Evolutionary conservation across 2,888 invertebrate species (phyloP).

Genomic region (Melinopterus prodromus): DNA sequence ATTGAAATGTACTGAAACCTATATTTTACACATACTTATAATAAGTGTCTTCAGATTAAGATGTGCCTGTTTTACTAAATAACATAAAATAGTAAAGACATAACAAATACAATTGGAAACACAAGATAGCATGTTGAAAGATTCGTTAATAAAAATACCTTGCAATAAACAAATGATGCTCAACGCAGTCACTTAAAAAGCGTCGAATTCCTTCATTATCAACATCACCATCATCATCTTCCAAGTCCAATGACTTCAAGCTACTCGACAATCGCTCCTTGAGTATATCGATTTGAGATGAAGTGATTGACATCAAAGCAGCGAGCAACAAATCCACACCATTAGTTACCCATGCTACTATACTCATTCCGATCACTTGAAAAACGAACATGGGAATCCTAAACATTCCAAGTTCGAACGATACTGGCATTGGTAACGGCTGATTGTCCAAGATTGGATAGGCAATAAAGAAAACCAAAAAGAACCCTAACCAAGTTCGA

Average conservation of each 20-base stretch:
- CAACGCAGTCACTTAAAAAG: background rate
- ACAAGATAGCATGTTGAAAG: background rate
- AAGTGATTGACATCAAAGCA: conserved; percentile 9
- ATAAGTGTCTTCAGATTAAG: too few relatives aligned
- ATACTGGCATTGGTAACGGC: too few relatives aligned
- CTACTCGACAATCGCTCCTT: too few relatives aligned
- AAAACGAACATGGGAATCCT: too few relatives aligned
- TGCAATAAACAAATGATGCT: background rate
- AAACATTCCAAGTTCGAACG: conserved; percentile 28
- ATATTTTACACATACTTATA: too few relatives aligned
- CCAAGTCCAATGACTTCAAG: too few relatives aligned
- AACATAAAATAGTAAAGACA: too few relatives aligned
- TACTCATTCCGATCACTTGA: conserved; percentile 15
- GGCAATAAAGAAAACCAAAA: conserved; percentile 12
- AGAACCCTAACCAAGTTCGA: background rate
- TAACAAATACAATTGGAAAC: too few relatives aligned
- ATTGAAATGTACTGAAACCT: too few relatives aligned
- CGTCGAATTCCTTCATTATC: background rate
- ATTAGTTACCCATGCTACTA: conserved; percentile 14
- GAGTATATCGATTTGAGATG: too few relatives aligned
- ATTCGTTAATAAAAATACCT: background rate
- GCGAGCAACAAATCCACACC: conserved; percentile 17
- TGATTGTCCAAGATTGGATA: conserved; percentile 25
- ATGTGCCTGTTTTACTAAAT: too few relatives aligned
- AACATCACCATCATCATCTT: background rate